Evolutionary conservation across 2,888 invertebrate species (phyloP), one percentile per base, ranked within the genome.

Genomic region (Trissoscelio sp.): DNA sequence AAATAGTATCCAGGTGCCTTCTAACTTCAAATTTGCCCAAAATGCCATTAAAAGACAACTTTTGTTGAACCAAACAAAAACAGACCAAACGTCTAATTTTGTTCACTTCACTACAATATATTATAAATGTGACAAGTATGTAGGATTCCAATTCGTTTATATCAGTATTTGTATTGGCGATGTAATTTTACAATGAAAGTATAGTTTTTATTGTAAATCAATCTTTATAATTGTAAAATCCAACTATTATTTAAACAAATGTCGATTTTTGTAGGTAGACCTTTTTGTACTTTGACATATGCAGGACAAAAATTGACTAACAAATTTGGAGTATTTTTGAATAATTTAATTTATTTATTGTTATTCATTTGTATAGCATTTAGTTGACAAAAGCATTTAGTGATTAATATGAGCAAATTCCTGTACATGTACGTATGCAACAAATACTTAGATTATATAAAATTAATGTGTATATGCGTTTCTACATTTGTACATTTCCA

Each of bases 401-500:
- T 53, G 24, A 51, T 48, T 55, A 18, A 62, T 62, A 46, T 46
- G 72, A 39, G 31, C 31, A 73, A 42, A 69, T 44, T 57, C n/a
- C n/a, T 62, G 69, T 57, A 62, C 51, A 18, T 53, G 46, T 48
- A 58, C 48, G 51, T 16, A 73, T 24, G 42, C 51, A 14, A 48
- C 16, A 31, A n/a, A n/a, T n/a, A n/a, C n/a, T n/a, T n/a, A 60
- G 24, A 77, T 82, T 55, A 55, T 78, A 79, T 66, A 74, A n/a
- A 73, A 64, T 62, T 77, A 79, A 64, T 72, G 77, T 83, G 74
- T 84, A 85, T 77, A 83, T 80, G 79, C 83, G 84, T 88, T 88
- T 88, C 86, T 87, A 88, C 86, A 85, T 88, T 88, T 88, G 83
- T 87, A 88, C 85, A 84, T 87, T 88, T 84, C 81, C 81, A 85